Evolutionary conservation across 2,797 vertebrate genomes (phyloP), one percentile per base, ranked within the genome.

Genomic region (Cetoscarus ocellatus): DNA sequence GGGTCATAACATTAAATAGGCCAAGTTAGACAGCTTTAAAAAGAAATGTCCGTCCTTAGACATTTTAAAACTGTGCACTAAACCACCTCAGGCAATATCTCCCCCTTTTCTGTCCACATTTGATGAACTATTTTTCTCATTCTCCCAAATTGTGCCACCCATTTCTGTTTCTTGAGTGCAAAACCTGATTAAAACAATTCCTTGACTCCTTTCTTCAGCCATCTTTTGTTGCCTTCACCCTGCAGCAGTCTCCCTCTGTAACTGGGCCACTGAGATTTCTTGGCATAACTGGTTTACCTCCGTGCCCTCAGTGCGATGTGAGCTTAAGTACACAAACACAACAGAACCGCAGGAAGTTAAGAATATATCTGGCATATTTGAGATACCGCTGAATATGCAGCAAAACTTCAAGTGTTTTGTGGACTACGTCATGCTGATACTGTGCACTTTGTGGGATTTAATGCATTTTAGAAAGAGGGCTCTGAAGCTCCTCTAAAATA

Each of bases 1-100:
- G 65, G 45, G 27, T 12, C 1, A 45, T 7, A 7, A 48, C 45
- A 55, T 77, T 65, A 73, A 36, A 62, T 14, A 3, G n/a, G 34
- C 8, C 52, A 34, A 62, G 73, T 61, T 56, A 56, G 44, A 47
- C 9, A 17, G 68, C 5, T 72, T 80, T 39, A 67, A 63, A 65
- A 50, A 39, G 40, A 57, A 27, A 47, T 18, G 10, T 61, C 2
- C 14, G 48, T 3, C 39, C 47, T 38, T 5, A 17, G 50, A 18
- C 15, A 13, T 27, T 38, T 51, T 15, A 62, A 53, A 38, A n/a
- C 5, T 40, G 27, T 15, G 8, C 42, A 43, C 11, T 36, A 45
- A 45, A n/a, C 17, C 35, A 13, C 52, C 8, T 12, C 52, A 39
- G 34, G 13, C 35, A 15, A 9, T 8, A 5, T 18, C 3, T 36